These are phyloP conservation scores for Drosophila paramelanica DNA, from an alignment of 2,888 invertebrate species.

Conservation along the genomic window DNA sequence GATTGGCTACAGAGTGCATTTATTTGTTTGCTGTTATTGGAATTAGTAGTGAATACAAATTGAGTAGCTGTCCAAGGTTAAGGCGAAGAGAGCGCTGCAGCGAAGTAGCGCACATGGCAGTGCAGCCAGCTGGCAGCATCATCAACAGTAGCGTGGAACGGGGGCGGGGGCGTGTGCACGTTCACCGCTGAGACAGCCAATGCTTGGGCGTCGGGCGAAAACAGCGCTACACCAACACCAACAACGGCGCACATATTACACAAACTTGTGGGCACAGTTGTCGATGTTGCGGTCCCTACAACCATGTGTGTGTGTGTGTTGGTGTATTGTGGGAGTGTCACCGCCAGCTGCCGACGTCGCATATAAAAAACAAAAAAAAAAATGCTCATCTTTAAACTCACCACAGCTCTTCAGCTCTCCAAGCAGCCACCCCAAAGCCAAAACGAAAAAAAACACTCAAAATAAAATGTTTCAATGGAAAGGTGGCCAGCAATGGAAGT, in stretches of 20 bases:
- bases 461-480: slow-evolving; percentile 66
- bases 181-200: slow-evolving; percentile 51
- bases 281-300: slow-evolving; percentile 73
- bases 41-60: slow-evolving; percentile 40
- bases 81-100: slow-evolving; percentile 15
- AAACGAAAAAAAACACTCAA: slow-evolving; percentile 69
- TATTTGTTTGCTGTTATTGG: slow-evolving; percentile 38
- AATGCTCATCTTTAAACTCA: slow-evolving; percentile 60
- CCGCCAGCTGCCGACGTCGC: slow-evolving; percentile 44
- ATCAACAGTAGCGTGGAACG: not conserved
- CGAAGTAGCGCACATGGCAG: slow-evolving; percentile 37
- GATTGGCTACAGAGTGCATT: slow-evolving; percentile 28
- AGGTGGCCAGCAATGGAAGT: slow-evolving; percentile 51
- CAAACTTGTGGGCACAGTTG: slow-evolving; percentile 82
- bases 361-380: slow-evolving; percentile 30
- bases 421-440: slow-evolving; percentile 49
- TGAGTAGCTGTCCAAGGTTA: slow-evolving; percentile 11
- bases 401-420: slow-evolving; percentile 53
- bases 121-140: slow-evolving; percentile 29
- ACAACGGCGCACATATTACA: slow-evolving; percentile 50
- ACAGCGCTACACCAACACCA: slow-evolving; percentile 43
- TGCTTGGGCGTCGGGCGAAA: slow-evolving; percentile 50
- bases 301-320: slow-evolving; percentile 26
- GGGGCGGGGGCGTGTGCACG: not conserved
- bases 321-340: slow-evolving; percentile 77